A percentile compares a stretch with the other conserved stretches of the same genome.
These are phyloP conservation scores for Drosophila mimetica DNA, from an alignment of 2,888 invertebrate genomes.

Conservation along the genomic window DNA sequence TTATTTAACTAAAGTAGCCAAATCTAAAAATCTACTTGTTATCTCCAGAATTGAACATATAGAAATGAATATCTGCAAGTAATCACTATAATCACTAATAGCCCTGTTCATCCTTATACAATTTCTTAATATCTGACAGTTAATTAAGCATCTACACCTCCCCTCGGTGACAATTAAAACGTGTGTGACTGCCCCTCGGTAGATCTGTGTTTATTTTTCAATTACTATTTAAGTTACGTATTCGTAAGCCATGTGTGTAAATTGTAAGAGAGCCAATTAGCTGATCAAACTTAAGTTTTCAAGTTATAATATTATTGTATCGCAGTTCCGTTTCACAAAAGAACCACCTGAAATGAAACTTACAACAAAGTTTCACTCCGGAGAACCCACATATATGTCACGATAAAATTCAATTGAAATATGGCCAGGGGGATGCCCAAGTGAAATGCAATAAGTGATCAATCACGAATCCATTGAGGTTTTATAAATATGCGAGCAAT, in stretches of 20 bases:
- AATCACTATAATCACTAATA: neutral
- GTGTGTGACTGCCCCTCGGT: neutral
- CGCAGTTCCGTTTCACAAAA: neutral
- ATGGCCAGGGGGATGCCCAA: neutral
- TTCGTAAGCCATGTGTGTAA: neutral
- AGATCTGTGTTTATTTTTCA: neutral
- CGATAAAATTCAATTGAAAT: neutral
- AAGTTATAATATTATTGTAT: neutral
- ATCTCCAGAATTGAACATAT: no score
- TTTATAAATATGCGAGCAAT: neutral
- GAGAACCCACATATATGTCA: neutral
- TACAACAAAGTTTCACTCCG: neutral
- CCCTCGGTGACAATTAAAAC: neutral
- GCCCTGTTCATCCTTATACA: neutral
- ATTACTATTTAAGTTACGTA: neutral
- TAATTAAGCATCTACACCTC: neutral
- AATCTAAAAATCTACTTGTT: no score
- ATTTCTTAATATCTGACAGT: neutral
- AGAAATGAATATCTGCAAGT: neutral
- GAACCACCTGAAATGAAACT: neutral
- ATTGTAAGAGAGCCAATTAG: neutral
- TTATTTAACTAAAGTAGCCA: no score
- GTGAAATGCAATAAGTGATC: slow-evolving; percentile 2
- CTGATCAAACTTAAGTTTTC: neutral
- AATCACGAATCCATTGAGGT: neutral